Base-by-base conservation (phyloP, 2,797 vertebrate genomes). In the Acanthiza pusilla region DNA sequence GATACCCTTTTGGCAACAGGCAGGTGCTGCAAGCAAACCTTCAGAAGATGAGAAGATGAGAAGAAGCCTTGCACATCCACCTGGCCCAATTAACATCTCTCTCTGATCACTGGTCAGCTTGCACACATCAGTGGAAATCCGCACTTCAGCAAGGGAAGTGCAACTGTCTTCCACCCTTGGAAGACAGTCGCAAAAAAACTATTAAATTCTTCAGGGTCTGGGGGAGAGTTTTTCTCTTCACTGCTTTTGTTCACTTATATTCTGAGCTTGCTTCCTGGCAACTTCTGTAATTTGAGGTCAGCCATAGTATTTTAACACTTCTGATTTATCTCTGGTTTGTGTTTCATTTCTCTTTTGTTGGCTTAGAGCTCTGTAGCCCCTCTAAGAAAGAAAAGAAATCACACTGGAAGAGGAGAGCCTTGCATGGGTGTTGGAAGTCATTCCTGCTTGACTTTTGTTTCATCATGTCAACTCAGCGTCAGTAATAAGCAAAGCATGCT, bases 161-260 rank as follows among this genome's bases (percentile, higher is more conserved):
- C n/a, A n/a, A n/a, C n/a, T n/a, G n/a, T n/a, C n/a, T 40, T 62
- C 8, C 2, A 0, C 7, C 21, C 8, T 15, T 53, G 22, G 17
- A 75, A 40, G n/a, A 36, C 10, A 30, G 5, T 16, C 72, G 53
- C 34, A 55, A 78, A 81, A 58, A 58, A 77, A 30, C 1, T 16
- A 1, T 36, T 5, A 77, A 22, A 16, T 51, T 58, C 54, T 66
- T 16, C 45, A 30, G 27, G 8, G 42, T 40, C 10, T 17, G 2
- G 3, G 34, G 15, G 48, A 53, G 43, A 71, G 17, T 10, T 88
- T 82, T 74, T 47, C 25, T 60, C 27, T 47, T 58, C 40, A 42
- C 40, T 42, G 40, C 21, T 72, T 85, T 85, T 55, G 8, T 66
- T 83, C 36, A 13, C 13, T 88, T 55, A 29, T 3, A 26, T 36